Conservation (phyloP, 2,888 invertebrate genomes). For the Dryocosmus kuriphilus region DNA sequence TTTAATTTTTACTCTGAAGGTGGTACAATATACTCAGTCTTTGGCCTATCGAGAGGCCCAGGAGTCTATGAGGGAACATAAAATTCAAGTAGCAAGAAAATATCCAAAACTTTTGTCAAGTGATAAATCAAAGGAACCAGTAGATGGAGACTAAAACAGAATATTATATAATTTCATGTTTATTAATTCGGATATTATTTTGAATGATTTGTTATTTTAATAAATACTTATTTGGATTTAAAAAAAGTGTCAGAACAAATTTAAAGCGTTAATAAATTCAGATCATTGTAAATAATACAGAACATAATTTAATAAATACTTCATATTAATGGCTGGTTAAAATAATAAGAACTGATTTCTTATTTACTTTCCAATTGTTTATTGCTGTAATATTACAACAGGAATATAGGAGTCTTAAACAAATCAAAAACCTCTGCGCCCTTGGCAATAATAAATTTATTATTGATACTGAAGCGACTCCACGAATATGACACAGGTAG, state of each 20-base stretch:
- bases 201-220: too few relatives aligned
- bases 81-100: not conserved
- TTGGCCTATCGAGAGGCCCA: not conserved
- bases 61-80: not conserved
- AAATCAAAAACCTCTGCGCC: constrained; percentile 20
- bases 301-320: too few relatives aligned
- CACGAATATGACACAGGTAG: constrained; percentile 24
- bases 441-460: constrained; percentile 18
- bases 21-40: not conserved
- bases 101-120: not conserved
- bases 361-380: constrained; percentile 30
- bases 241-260: too few relatives aligned
- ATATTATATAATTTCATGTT: too few relatives aligned
- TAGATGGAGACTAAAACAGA: too few relatives aligned
- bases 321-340: not conserved
- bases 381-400: constrained; percentile 34
- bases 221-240: too few relatives aligned
- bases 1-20: not conserved
- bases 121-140: not conserved
- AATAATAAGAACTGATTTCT: not conserved
- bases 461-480: constrained; percentile 13
- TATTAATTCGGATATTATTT: too few relatives aligned
- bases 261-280: too few relatives aligned
- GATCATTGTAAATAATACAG: too few relatives aligned
- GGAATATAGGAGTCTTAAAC: constrained; percentile 20